A percentile compares a stretch with the other conserved stretches of the same genome.
Evolutionary conservation across 2,797 vertebrate species (phyloP).

Genomic region (Enteromius argenteus): DNA sequence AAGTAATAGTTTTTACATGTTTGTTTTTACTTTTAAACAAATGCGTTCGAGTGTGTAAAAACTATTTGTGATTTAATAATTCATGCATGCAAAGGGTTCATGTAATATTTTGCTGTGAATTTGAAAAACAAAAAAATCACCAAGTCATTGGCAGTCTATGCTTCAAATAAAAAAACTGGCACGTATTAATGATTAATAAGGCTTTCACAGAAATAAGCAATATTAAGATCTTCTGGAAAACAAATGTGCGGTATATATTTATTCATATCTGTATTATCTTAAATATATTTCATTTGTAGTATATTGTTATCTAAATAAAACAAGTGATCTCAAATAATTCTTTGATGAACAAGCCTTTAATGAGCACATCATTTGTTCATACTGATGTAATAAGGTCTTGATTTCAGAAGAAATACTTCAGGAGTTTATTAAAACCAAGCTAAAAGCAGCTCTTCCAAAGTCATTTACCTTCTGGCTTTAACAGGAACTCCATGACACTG

Average conservation of each 20-base stretch:
- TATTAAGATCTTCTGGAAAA: not conserved
- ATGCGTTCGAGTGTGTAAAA: too few relatives aligned
- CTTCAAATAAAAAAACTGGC: not conserved
- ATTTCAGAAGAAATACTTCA: conserved; percentile 9
- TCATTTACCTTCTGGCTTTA: not conserved
- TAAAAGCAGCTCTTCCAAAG: not conserved
- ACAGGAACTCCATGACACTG: not conserved
- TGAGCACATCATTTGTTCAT: not conserved
- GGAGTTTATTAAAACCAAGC: not conserved
- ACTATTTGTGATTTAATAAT: too few relatives aligned
- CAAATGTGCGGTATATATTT: not conserved
- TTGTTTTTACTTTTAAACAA: too few relatives aligned
- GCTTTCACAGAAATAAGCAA: not conserved
- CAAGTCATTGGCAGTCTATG: not conserved
- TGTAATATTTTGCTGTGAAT: too few relatives aligned
- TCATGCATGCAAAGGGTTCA: too few relatives aligned
- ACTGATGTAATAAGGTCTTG: not conserved
- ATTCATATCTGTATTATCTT: not conserved
- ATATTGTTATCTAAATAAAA: not conserved
- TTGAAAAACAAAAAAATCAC: too few relatives aligned
- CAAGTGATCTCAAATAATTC: not conserved
- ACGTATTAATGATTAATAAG: not conserved
- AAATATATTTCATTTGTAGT: not conserved
- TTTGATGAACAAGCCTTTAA: conserved; percentile 19
- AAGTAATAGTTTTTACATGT: too few relatives aligned